Evolutionary conservation across 2,113 vertebrate species (phyloP).

Genomic region (Cololabis saira): DNA sequence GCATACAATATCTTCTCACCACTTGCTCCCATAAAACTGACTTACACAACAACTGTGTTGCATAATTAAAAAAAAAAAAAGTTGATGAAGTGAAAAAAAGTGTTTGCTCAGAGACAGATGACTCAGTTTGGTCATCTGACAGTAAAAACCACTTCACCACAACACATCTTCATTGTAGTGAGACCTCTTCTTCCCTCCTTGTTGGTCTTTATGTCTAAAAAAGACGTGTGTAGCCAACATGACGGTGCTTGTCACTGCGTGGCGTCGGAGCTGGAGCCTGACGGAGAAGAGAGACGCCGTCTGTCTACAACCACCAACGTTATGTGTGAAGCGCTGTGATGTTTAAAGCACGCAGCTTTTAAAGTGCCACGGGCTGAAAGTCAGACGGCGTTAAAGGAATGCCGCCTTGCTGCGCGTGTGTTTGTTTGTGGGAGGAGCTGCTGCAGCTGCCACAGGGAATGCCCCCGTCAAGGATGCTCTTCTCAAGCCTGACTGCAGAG

Average conservation of each 20-base stretch:
- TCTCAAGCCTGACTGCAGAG: slow-evolving; percentile 45
- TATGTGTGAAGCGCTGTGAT: slow-evolving; percentile 37
- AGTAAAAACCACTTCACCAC: slow-evolving; percentile 4
- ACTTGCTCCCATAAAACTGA: too few relatives aligned
- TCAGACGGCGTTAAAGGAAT: slow-evolving; percentile 52
- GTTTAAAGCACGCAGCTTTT: slow-evolving; percentile 39
- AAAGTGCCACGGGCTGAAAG: slow-evolving; percentile 51
- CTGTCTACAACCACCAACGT: slow-evolving; percentile 36
- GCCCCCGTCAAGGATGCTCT: slow-evolving; percentile 51
- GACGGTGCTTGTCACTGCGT: slow-evolving; percentile 5
- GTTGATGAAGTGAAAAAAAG: too few relatives aligned
- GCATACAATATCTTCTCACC: too few relatives aligned
- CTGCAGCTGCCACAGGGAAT: slow-evolving; percentile 58
- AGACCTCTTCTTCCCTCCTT: slow-evolving; percentile 5
- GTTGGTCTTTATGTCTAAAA: slow-evolving; percentile 13
- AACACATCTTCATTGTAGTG: background rate
- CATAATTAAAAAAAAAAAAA: too few relatives aligned
- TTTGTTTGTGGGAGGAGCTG: slow-evolving; percentile 22
- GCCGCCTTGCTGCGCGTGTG: slow-evolving; percentile 45
- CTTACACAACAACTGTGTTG: too few relatives aligned
- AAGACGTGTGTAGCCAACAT: slow-evolving; percentile 3
- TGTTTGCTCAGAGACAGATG: background rate
- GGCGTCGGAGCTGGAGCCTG: slow-evolving; percentile 13
- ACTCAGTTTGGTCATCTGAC: slow-evolving; percentile 1
- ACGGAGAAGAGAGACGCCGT: slow-evolving; percentile 18